phyloP scores from a whole-genome alignment of 2,888 invertebrate species.

The Nomada flava region DNA sequence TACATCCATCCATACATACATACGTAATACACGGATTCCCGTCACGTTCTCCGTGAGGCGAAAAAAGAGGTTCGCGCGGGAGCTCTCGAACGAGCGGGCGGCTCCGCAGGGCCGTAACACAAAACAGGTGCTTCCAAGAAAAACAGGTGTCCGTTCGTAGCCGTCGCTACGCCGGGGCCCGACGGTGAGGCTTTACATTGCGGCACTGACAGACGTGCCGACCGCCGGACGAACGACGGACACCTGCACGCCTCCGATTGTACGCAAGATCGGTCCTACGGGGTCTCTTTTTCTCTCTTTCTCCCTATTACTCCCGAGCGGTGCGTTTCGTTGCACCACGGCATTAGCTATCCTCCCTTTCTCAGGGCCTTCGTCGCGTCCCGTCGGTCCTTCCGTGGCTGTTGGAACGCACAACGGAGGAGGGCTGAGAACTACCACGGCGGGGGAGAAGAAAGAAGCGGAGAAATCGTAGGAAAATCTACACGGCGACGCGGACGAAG shows the following conservation, averaged over 20 bases:
- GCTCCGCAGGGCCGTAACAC: conserved; percentile 47
- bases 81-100: conserved; percentile 7
- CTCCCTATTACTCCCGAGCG: conserved; percentile 1
- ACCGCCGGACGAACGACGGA: conserved; percentile 75
- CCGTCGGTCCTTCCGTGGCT: conserved; percentile 51
- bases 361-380: conserved; percentile 19
- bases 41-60: conserved; percentile 42
- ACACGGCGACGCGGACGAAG: conserved; percentile 5
- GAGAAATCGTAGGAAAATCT: conserved; percentile 57
- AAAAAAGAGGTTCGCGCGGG: conserved; percentile 55
- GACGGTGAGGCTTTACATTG: conserved; percentile 66
- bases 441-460: conserved; percentile 19
- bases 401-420: conserved; percentile 1
- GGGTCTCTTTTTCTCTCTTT: conserved; percentile 38
- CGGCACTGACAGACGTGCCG: conserved; percentile 72
- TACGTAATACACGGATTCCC: conserved; percentile 34
- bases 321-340: neutral
- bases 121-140: conserved; percentile 73
- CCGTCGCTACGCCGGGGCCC: conserved; percentile 70
- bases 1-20: neutral
- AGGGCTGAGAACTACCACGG: neutral
- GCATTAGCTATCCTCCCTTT: conserved; percentile 21
- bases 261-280: conserved; percentile 74
- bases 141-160: conserved; percentile 77
- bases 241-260: conserved; percentile 81